These are phyloP conservation scores for Drosophila austrosaltans DNA, from an alignment of 2,888 invertebrate genomes.

Conservation along the genomic window DNA sequence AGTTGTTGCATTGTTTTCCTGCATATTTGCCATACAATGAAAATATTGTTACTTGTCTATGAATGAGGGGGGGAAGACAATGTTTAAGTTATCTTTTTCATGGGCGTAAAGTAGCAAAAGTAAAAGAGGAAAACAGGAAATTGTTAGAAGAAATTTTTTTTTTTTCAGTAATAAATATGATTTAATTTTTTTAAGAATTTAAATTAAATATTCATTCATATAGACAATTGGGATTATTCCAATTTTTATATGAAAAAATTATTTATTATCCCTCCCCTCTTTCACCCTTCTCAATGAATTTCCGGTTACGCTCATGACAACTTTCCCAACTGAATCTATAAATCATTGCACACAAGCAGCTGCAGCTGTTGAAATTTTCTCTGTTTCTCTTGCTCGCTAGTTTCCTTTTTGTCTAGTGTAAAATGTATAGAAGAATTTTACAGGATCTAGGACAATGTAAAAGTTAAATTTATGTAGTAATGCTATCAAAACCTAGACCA, in stretches of 20 bases:
- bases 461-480: background rate
- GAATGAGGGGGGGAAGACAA: background rate
- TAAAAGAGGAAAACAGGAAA: background rate
- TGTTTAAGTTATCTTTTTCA: no score
- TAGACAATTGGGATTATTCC: no score
- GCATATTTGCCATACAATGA: constrained; percentile 37
- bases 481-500: background rate
- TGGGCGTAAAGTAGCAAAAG: no score
- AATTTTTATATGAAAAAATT: no score
- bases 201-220: no score
- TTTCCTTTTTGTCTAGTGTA: background rate
- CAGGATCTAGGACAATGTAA: background rate
- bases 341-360: background rate
- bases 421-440: background rate
- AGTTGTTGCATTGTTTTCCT: constrained; percentile 29
- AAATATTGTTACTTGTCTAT: constrained; percentile 35
- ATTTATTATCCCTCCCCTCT: background rate
- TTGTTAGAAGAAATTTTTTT: background rate
- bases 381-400: background rate
- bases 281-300: background rate
- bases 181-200: no score
- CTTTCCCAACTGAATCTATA: background rate
- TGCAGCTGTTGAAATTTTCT: background rate
- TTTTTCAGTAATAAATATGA: no score
- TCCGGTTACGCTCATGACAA: background rate